Percentiles rank a stretch among this genome's conserved stretches.
Conservation (phyloP, 2,113 vertebrate species). For the Nothoprocta pentlandii region DNA sequence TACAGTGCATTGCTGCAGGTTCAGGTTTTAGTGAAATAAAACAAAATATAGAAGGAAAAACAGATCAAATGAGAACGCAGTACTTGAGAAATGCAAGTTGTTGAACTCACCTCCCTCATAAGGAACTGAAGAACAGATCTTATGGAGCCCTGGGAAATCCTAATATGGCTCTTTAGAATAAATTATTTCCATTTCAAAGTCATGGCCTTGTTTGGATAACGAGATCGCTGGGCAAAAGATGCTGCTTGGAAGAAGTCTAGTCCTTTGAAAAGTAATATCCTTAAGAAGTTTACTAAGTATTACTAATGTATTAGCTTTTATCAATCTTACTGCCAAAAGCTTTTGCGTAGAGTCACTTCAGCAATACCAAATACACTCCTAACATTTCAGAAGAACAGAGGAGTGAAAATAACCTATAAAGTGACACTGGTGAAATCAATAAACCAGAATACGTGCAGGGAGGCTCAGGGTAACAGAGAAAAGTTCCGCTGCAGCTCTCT, state of each 20-base stretch:
- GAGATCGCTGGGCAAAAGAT: slow-evolving; percentile 69
- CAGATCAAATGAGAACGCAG: background rate
- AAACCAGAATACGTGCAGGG: background rate
- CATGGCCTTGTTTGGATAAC: slow-evolving; percentile 71
- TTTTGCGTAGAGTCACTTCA: slow-evolving; percentile 22
- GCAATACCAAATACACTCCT: slow-evolving; percentile 31
- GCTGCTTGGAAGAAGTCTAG: slow-evolving; percentile 49
- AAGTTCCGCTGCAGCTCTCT: slow-evolving; percentile 31
- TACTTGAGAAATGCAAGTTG: background rate
- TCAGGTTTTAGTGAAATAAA: background rate
- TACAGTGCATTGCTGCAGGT: background rate
- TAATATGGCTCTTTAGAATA: slow-evolving; percentile 26
- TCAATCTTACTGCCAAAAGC: slow-evolving; percentile 1
- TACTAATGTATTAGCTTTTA: background rate
- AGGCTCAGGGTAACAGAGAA: background rate
- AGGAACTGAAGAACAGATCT: slow-evolving; percentile 2
- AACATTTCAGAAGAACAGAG: background rate
- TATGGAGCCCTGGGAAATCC: background rate
- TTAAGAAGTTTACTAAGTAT: slow-evolving; percentile 45
- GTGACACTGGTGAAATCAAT: slow-evolving; percentile 26
- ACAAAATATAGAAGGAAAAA: background rate
- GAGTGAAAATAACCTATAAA: slow-evolving; percentile 12
- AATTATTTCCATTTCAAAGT: slow-evolving; percentile 81
- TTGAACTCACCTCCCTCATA: slow-evolving; percentile 4
- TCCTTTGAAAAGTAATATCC: slow-evolving; percentile 67